Conservation (phyloP, 2,888 invertebrate species). For the Auanema sp. region DNA sequence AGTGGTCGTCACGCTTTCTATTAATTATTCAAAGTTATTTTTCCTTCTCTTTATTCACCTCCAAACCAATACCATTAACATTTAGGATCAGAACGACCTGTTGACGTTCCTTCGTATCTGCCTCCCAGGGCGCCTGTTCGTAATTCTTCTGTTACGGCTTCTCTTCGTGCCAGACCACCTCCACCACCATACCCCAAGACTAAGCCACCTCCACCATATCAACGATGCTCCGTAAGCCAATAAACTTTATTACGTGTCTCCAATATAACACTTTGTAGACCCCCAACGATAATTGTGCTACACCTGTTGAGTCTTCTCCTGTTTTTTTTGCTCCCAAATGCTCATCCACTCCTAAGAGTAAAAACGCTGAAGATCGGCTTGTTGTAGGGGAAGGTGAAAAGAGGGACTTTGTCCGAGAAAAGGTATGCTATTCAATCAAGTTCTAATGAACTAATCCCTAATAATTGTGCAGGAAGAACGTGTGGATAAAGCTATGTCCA, state of each 20-base stretch:
- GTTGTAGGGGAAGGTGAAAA: conserved; percentile 46
- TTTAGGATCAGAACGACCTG: conserved; percentile 18
- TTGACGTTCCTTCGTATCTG: conserved; percentile 20
- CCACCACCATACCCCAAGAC: conserved; percentile 34
- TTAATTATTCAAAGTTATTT: background rate
- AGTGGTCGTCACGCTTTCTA: background rate
- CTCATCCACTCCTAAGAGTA: conserved; percentile 23
- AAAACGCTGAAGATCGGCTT: conserved; percentile 18
- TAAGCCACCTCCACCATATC: conserved; percentile 7
- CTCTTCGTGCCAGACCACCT: conserved; percentile 34
- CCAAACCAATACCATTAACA: background rate
- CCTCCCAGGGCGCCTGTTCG: conserved; percentile 45
- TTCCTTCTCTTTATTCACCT: too few relatives aligned
- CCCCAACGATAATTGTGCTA: background rate
- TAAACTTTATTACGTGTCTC: background rate
- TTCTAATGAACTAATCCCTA: background rate
- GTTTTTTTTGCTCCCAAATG: conserved; percentile 16
- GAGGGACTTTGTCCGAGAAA: conserved; percentile 33
- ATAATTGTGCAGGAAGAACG: conserved; percentile 35
- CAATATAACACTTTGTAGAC: background rate
- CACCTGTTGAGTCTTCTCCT: background rate
- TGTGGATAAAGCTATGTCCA: conserved; percentile 44
- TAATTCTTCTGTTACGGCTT: conserved; percentile 35
- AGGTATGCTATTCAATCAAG: conserved; percentile 14
- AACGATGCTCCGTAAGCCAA: background rate